Percentiles rank a stretch among this genome's conserved stretches.
Evolutionary conservation across 2,888 invertebrate genomes (phyloP).

Genomic region (Halocaridina rubra): DNA sequence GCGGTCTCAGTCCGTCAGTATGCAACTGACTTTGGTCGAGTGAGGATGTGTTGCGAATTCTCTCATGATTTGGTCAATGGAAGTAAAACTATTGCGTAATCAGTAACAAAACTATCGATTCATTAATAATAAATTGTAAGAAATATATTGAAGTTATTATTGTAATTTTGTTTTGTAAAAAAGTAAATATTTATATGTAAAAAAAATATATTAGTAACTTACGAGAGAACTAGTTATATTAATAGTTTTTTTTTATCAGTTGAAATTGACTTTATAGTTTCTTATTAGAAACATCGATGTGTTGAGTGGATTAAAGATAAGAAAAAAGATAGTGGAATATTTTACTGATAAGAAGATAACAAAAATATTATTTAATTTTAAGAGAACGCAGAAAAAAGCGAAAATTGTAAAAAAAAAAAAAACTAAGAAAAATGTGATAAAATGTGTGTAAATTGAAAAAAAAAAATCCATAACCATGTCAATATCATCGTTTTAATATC

Average conservation of each 20-base stretch:
- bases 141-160: no score
- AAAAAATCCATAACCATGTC: not conserved
- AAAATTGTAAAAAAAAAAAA: not conserved
- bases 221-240: no score
- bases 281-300: not conserved
- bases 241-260: not conserved
- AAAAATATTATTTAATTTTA: not conserved
- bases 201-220: no score
- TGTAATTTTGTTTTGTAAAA: no score
- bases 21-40: no score
- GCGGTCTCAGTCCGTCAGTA: no score
- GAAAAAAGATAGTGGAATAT: not conserved
- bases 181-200: no score
- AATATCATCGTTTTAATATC: not conserved
- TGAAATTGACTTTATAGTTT: not conserved
- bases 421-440: not conserved
- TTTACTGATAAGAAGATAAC: not conserved
- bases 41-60: no score
- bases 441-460: not conserved
- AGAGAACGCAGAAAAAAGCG: not conserved
- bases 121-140: no score
- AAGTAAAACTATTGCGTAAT: no score
- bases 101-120: no score
- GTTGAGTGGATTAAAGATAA: not conserved
- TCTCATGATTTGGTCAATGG: no score